Conservation (phyloP, 2,797 vertebrate species). For the Eupleurogrammus muticus region DNA sequence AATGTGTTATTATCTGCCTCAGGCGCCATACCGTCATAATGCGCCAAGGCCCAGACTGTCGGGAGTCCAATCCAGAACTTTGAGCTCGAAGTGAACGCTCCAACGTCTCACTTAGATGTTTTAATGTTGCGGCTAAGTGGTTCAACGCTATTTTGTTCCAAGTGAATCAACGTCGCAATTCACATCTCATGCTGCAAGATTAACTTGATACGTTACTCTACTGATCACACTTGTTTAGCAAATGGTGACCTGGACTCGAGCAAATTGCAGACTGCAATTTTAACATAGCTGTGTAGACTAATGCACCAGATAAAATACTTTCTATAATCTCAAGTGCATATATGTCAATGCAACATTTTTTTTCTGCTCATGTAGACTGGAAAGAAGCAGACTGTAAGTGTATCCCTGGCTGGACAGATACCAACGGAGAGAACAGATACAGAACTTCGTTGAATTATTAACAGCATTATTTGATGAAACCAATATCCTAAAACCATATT, state of each 20-base stretch:
- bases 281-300: neutral
- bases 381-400: neutral
- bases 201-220: neutral
- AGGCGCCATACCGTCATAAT: slow-evolving; percentile 11
- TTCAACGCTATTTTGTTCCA: slow-evolving; percentile 1
- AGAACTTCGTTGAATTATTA: slow-evolving; percentile 41
- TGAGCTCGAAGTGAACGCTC: neutral
- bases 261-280: neutral
- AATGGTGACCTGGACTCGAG: slow-evolving; percentile 6
- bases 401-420: slow-evolving; percentile 17
- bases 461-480: slow-evolving; percentile 15
- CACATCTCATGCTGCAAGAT: slow-evolving; percentile 5
- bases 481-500: slow-evolving; percentile 19
- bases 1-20: slow-evolving; percentile 39
- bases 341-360: neutral
- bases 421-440: slow-evolving; percentile 12
- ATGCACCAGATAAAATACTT: neutral
- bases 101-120: neutral
- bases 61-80: neutral
- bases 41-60: slow-evolving; percentile 20
- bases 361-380: neutral
- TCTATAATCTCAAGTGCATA: slow-evolving; percentile 20
- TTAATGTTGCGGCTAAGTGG: slow-evolving; percentile 17
- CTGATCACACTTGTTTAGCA: neutral
- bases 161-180: slow-evolving; percentile 24